Evolutionary conservation across 2,113 vertebrate species (phyloP).

Genomic region (Cyprinus carpio): DNA sequence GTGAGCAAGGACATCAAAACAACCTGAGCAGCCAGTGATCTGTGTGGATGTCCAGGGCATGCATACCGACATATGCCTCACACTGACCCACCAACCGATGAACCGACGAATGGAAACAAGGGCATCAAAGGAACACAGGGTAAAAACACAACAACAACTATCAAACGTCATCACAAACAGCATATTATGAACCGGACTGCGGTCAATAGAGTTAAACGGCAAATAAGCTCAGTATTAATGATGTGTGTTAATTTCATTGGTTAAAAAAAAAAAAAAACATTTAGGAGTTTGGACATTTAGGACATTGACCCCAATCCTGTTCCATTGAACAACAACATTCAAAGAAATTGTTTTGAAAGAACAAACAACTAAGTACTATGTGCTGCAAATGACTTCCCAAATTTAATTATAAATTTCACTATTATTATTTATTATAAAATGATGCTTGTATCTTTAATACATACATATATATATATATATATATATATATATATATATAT

Average conservation of each 20-base stretch:
- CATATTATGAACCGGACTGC: conserved; percentile 11
- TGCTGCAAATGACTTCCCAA: neutral
- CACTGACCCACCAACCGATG: conserved; percentile 66
- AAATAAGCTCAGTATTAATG: neutral
- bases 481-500: neutral
- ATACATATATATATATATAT: too few relatives aligned
- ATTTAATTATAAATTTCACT: neutral
- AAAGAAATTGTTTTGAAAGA: neutral
- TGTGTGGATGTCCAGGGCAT: conserved; percentile 72
- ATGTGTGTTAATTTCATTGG: neutral
- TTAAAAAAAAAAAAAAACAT: neutral
- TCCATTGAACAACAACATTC: neutral
- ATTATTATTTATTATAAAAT: neutral
- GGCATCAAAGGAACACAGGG: conserved; percentile 13
- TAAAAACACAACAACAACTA: conserved; percentile 53
- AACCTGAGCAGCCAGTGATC: conserved; percentile 79
- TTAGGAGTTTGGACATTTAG: neutral
- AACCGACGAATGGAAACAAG: conserved; percentile 52
- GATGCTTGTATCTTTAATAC: too few relatives aligned
- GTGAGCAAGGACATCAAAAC: conserved; percentile 78
- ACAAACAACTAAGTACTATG: neutral
- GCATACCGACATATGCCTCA: conserved; percentile 68
- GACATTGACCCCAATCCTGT: neutral
- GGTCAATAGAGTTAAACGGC: neutral
- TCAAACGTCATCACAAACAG: conserved; percentile 42